Evolutionary conservation across 2,797 vertebrate species (phyloP), one percentile per base, ranked within the genome.

Genomic region (Siniperca undulata): DNA sequence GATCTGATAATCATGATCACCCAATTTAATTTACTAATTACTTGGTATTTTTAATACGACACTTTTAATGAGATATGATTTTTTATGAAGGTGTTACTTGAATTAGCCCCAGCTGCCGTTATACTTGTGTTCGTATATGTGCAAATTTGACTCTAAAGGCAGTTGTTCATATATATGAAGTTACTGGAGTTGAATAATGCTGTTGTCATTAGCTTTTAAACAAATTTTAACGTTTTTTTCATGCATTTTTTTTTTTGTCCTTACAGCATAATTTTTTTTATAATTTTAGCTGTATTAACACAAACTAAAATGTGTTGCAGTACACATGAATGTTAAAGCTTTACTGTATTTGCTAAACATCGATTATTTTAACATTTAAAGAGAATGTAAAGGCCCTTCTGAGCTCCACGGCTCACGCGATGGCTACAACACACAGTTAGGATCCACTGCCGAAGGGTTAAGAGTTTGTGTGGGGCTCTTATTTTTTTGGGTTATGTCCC

Each of bases 401-500:
- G n/a, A 65, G 76, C 48, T 81, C 10, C 11, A 16, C 2, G 3
- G 19, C 53, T 70, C 67, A 34, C 13, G 59, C 11, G 22, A 40
- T 22, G 68, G 62, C 79, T 71, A 5, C 52, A 59, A 3, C 14
- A 3, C 68, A 24, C 50, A 36, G 67, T 53, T 70, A 5, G 14
- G 27, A 78, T 79, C 70, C 80, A 34, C 36, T 27, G 69, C 88
- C 14, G 22, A 71, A 65, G 79, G 78, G 80, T 89, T 80, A 69
- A 77, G 80, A 74, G 80, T 88, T 86, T 77, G 53, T 50, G 48
- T 59, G 80, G 84, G 72, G 75, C 62, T 78, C 68, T 50, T 78
- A 81, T 81, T 67, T 88, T 68, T 84, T 81, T 77, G 79, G 72
- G 80, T 84, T 80, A 84, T 81, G 86, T 93, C 85, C 88, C 90